Conservation (phyloP, 92 coral and sea anemone genomes). For the Paramuricea clavata region DNA sequence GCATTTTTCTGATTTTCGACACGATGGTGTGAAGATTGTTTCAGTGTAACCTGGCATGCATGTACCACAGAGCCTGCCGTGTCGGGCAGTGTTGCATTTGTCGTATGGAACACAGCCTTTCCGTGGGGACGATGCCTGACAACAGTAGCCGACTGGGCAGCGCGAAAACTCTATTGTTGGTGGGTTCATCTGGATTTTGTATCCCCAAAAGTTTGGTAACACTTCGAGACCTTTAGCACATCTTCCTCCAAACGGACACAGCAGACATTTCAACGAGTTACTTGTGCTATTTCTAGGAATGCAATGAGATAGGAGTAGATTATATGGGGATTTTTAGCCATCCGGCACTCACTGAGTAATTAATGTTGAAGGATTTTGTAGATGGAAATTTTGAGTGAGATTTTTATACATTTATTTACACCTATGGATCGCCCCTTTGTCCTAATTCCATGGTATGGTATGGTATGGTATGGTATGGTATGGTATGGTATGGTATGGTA, state of each 20-base stretch:
- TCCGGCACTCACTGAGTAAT: no score
- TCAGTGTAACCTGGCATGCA: constrained; percentile 47
- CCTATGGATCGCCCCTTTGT: no score
- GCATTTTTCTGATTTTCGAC: constrained; percentile 45
- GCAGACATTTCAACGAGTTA: not conserved
- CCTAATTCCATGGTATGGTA: no score
- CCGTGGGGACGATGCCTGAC: constrained; percentile 2
- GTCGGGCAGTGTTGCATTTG: constrained; percentile 43
- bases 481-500: no score
- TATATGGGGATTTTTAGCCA: no score
- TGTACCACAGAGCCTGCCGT: constrained; percentile 57
- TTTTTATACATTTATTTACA: no score
- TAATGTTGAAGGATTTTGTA: no score
- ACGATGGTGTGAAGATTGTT: constrained; percentile 50
- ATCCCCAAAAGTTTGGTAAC: constrained; percentile 60
- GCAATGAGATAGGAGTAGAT: no score
- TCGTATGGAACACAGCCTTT: constrained; percentile 38
- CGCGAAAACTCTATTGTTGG: constrained; percentile 26
- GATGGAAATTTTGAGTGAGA: no score
- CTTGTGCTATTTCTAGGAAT: not conserved
- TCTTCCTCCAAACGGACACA: constrained; percentile 60
- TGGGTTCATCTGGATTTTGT: not conserved
- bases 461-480: no score
- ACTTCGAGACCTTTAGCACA: constrained; percentile 46
- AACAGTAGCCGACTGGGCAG: constrained; percentile 61